A percentile compares a stretch with the other conserved stretches of the same genome.
These are phyloP conservation scores for Drosophila triauraria DNA, from an alignment of 1,140 invertebrate genomes.

Conservation along the genomic window DNA sequence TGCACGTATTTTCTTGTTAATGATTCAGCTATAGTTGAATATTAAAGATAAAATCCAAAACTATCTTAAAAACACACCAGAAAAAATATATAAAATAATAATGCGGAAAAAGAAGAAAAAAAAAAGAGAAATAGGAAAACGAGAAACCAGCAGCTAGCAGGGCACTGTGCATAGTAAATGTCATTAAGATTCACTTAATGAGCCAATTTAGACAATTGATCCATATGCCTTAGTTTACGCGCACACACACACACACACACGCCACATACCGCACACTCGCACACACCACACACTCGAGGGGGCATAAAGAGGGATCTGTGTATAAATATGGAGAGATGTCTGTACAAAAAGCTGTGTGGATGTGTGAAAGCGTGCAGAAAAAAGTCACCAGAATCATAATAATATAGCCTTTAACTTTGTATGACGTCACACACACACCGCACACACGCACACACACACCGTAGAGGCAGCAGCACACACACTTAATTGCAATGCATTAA, in stretches of 20 bases:
- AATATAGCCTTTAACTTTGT: neutral
- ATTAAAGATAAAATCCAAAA: neutral
- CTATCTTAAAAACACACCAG: slow-evolving; percentile 22
- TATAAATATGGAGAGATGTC: slow-evolving; percentile 27
- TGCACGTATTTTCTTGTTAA: neutral
- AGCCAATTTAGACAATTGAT: slow-evolving; percentile 83
- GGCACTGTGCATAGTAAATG: slow-evolving; percentile 75
- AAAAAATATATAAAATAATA: slow-evolving; percentile 4
- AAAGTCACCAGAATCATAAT: slow-evolving; percentile 13
- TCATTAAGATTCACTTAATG: slow-evolving; percentile 83
- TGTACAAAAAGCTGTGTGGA: slow-evolving; percentile 2
- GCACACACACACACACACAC: slow-evolving; percentile 39
- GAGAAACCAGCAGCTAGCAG: slow-evolving; percentile 21
- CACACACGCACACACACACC: slow-evolving; percentile 28
- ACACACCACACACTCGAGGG: slow-evolving; percentile 13
- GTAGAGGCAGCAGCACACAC: slow-evolving; percentile 4
- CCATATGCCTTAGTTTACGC: slow-evolving; percentile 82
- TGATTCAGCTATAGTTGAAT: no score
- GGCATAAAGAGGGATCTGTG: slow-evolving; percentile 7
- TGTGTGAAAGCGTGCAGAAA: slow-evolving; percentile 23
- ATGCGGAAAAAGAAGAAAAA: slow-evolving; percentile 8
- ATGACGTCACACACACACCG: slow-evolving; percentile 49
- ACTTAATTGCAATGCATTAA: slow-evolving; percentile 53
- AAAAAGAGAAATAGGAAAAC: slow-evolving; percentile 19
- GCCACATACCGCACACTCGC: neutral